These are phyloP conservation scores for Actenoides lindsayi DNA, from an alignment of 2,113 vertebrate species.

Conservation along the genomic window DNA sequence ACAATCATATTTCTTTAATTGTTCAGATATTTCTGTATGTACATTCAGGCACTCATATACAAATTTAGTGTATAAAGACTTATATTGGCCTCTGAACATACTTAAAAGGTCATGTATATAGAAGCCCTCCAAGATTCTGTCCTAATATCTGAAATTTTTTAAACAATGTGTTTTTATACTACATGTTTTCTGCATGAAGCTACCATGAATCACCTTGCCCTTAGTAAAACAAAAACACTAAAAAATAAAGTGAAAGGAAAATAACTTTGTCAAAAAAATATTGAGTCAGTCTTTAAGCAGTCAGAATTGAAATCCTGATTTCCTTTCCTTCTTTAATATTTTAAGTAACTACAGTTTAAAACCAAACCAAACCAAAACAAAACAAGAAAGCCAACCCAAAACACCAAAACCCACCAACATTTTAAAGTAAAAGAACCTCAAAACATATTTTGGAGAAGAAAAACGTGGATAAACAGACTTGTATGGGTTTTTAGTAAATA, in stretches of 20 bases:
- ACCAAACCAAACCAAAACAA: neutral
- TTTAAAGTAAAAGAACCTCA: neutral
- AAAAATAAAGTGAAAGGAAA: neutral
- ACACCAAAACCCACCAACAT: neutral
- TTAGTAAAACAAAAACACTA: neutral
- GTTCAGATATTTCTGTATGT: neutral
- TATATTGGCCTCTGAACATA: neutral
- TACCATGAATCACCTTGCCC: neutral
- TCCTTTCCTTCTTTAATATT: neutral
- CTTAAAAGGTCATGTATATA: neutral
- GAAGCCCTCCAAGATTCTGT: neutral
- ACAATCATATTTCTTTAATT: neutral
- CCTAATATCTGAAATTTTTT: neutral
- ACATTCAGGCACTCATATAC: neutral
- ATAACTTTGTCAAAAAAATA: neutral
- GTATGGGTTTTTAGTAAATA: neutral
- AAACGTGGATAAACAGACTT: neutral
- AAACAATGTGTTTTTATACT: accelerated
- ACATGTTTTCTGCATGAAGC: neutral
- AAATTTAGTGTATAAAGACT: neutral
- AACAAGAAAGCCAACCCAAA: neutral
- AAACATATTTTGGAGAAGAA: neutral
- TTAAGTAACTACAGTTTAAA: neutral
- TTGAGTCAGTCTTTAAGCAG: neutral
- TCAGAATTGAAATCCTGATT: neutral